Evolutionary conservation across 1,140 invertebrate genomes (phyloP).

Genomic region (Sinonovacula constricta): DNA sequence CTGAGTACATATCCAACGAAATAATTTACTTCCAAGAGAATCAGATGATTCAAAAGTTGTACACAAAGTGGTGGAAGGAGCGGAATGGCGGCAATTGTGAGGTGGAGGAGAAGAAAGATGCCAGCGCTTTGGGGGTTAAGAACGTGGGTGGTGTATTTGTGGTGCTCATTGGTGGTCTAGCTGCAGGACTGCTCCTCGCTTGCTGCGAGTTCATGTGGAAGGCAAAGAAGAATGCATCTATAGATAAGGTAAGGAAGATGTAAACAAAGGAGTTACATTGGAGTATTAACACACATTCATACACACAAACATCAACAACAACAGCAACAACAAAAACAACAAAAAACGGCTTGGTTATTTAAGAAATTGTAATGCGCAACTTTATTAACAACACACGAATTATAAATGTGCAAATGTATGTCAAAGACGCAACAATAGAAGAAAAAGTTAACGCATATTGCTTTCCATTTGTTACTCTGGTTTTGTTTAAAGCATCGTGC

Average conservation of each 20-base stretch:
- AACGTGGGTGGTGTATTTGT: conserved; percentile 98
- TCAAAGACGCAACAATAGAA: too few species aligned
- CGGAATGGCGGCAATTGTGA: conserved; percentile 90
- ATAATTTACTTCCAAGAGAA: conserved; percentile 95
- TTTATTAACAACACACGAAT: too few species aligned
- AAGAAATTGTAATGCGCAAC: too few species aligned
- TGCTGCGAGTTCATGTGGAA: conserved; percentile 98
- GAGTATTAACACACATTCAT: too few species aligned
- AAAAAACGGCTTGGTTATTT: too few species aligned
- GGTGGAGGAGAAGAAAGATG: conserved; percentile 92
- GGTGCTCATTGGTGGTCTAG: conserved; percentile 93
- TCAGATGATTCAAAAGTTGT: conserved; percentile 93
- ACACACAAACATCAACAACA: too few species aligned
- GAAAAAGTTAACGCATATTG: too few species aligned
- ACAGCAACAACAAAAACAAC: too few species aligned
- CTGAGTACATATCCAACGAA: conserved; percentile 82
- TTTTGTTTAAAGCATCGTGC: too few species aligned
- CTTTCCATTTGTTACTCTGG: too few species aligned
- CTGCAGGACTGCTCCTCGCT: conserved; percentile 92
- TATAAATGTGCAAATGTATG: too few species aligned
- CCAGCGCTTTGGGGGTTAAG: conserved; percentile 94
- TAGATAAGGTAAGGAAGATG: conserved; percentile 87
- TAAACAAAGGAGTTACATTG: too few species aligned
- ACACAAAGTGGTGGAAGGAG: conserved; percentile 99
- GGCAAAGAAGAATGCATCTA: conserved; percentile 93